Percentiles rank a stretch among this genome's conserved stretches.
Evolutionary conservation across 2,797 vertebrate species (phyloP).

Genomic region (Rhinella marina): DNA sequence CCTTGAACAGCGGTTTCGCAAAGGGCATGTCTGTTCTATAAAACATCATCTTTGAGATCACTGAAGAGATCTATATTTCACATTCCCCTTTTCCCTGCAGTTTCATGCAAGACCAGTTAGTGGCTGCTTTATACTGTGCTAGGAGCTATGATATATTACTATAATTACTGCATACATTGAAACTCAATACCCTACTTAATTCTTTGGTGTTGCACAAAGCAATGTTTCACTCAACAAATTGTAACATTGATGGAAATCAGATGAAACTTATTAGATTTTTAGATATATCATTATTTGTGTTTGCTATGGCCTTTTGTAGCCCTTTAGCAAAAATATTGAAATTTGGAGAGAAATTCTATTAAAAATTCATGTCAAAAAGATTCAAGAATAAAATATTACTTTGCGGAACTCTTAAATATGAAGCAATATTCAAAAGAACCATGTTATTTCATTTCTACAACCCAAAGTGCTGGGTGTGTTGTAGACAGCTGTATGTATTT

Average conservation of each 20-base stretch:
- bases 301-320: constrained; percentile 15
- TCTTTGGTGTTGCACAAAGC: constrained; percentile 31
- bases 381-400: constrained; percentile 9
- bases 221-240: constrained; percentile 32
- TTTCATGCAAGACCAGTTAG: constrained; percentile 25
- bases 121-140: constrained; percentile 15
- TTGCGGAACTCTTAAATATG: background rate
- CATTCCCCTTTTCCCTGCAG: background rate
- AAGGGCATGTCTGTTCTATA: background rate
- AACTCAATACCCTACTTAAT: constrained; percentile 44
- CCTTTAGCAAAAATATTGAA: constrained; percentile 28
- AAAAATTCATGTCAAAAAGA: constrained; percentile 25
- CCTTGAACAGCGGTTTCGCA: background rate
- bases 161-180: constrained; percentile 50
- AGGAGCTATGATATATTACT: constrained; percentile 39
- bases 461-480: background rate
- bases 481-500: background rate
- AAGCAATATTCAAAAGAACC: background rate
- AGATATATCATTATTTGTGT: constrained; percentile 50
- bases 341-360: constrained; percentile 13
- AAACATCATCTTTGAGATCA: background rate
- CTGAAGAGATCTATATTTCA: constrained; percentile 30
- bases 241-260: constrained; percentile 33
- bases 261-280: constrained; percentile 46
- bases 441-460: background rate